Base-by-base conservation (phyloP, 2,797 vertebrate species). In the Paramormyrops hopkinsi region DNA sequence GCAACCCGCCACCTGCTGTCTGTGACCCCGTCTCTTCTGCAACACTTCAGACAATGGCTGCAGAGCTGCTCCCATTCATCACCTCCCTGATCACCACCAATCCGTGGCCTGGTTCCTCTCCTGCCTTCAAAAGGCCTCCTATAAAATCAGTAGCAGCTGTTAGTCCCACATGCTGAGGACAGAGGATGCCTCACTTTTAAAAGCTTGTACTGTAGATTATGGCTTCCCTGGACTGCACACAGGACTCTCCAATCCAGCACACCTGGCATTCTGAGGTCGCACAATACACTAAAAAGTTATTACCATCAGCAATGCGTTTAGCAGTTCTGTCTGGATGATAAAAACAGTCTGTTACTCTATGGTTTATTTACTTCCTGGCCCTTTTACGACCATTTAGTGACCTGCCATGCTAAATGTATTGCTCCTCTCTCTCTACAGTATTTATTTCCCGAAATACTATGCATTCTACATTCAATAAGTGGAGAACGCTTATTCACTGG, bases 61-160 rank as follows among this genome's bases (percentile, higher is more conserved):
- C 79, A 14, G 79, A 50, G 14, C 44, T 22, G 1, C n/a, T 25
- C 79, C 79, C 46, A 84, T 84, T 84, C 79, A 84, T 84, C 79
- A 51, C 19, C 82, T 50, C n/a, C 19, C 82, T 14, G 82, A 50
- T 84, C 82, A 14, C n/a, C 82, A 9, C 76, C 76, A 8, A 19
- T 48, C 82, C 46, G 22, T 25, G 6, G 37, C 4, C 46, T 50
- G 79, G 19, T 29, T 48, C 82, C 19, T 84, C 82, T 84, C 82
- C 82, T 6, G 82, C 82, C 82, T 48, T 84, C 19, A 11, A 48
- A 50, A 84, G 79, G 82, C n/a, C 82, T 84, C 46, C 3, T 50
- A 84, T 48, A n/a, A 84, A 51, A 84, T 50, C 44, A 29, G 46
- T 22, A 50, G 82, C 82, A 84, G 82, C 82, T 84, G 82, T 84